Conservation (phyloP, 1,140 invertebrate genomes). For the Mactra quadrangularis region DNA sequence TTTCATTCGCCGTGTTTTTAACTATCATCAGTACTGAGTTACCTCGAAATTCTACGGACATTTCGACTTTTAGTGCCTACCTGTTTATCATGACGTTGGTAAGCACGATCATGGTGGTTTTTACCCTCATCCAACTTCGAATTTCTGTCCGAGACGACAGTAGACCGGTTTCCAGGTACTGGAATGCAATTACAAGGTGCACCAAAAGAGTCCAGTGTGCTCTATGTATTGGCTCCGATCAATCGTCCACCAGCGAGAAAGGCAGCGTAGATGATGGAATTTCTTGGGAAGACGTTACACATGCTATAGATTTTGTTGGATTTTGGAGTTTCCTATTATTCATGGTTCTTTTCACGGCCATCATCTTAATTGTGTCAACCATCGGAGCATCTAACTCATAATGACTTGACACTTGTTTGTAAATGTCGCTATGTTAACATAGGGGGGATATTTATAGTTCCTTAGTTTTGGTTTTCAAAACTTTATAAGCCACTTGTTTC, state of each 20-base stretch:
- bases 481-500: no score
- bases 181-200: neutral
- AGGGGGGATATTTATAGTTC: no score
- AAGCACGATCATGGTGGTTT: neutral
- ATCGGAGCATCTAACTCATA: neutral
- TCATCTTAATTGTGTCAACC: conserved; percentile 32
- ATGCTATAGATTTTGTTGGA: conserved; percentile 54
- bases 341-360: conserved; percentile 25
- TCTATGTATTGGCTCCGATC: conserved; percentile 30
- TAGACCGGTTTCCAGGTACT: conserved; percentile 1
- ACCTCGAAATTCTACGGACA: conserved; percentile 61
- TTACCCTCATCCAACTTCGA: conserved; percentile 55
- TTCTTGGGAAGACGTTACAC: conserved; percentile 43
- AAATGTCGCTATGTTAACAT: no score
- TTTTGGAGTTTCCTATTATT: conserved; percentile 57
- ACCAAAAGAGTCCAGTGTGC: conserved; percentile 39
- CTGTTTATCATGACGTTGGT: conserved; percentile 41
- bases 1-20: conserved; percentile 69
- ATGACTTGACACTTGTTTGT: no score
- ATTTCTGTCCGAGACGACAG: conserved; percentile 26
- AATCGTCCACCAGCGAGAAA: neutral
- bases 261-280: neutral
- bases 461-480: no score
- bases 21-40: conserved; percentile 60
- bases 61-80: conserved; percentile 54